A percentile compares a stretch with the other conserved stretches of the same genome.
Evolutionary conservation across 2,797 vertebrate species (phyloP).

Genomic region (Muscicapa striata): DNA sequence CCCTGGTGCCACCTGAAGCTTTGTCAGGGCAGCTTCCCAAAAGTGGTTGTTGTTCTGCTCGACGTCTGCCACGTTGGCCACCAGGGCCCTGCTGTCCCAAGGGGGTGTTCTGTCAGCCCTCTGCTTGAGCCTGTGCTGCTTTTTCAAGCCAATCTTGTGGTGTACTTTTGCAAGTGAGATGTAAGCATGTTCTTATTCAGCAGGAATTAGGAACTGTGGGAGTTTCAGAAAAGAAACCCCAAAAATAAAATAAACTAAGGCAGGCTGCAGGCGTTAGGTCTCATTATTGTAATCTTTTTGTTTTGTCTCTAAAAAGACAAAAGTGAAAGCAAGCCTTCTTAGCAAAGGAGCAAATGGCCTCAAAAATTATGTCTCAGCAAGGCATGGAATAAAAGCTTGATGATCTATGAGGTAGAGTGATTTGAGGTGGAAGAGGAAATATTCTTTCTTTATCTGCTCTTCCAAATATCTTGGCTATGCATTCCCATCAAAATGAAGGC

Average conservation of each 20-base stretch:
- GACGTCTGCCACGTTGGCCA: neutral
- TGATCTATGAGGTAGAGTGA: neutral
- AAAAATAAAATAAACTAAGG: neutral
- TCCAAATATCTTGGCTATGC: neutral
- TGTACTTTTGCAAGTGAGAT: neutral
- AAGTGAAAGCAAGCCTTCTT: neutral
- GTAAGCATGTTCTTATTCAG: neutral
- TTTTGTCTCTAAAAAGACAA: neutral
- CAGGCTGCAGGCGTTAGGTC: neutral
- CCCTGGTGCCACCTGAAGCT: constrained; percentile 60
- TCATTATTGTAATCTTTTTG: neutral
- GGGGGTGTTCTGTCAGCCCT: neutral
- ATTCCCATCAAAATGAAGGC: neutral
- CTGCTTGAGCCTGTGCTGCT: neutral
- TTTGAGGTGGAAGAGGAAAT: neutral
- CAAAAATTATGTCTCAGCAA: neutral
- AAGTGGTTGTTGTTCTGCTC: constrained; percentile 47
- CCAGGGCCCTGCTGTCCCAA: constrained; percentile 21
- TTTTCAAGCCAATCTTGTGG: neutral
- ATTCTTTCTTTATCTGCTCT: neutral
- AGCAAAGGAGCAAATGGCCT: neutral
- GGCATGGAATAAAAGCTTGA: neutral
- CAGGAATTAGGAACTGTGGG: neutral
- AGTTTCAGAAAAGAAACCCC: neutral
- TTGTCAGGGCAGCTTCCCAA: constrained; percentile 58